Evolutionary conservation across 2,888 invertebrate species (phyloP), one percentile per base, ranked within the genome.

Genomic region (Drosophila ezoana): DNA sequence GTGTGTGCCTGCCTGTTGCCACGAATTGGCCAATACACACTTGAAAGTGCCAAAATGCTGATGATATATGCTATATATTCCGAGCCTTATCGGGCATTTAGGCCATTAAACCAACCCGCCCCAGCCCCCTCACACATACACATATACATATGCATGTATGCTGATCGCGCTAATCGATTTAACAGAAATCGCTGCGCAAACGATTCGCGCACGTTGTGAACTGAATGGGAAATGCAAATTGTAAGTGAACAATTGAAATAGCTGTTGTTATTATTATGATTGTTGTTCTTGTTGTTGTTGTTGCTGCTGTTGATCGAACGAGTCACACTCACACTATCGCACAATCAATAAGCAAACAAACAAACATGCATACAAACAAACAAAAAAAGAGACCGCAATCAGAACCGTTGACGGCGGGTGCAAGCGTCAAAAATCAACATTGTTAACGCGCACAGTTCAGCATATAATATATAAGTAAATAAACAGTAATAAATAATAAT

Each of bases 401-500:
- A 72, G 53, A 75, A 72, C 77, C 45, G 60, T 64, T 65, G 58
- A 54, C 43, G 28, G 35, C 63, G 56, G 58, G 68, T 66, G 79
- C 72, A 76, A 85, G 82, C 85, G 85, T 81, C 71, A 81, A 80
- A 78, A 72, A 82, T 78, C 66, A 86, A 78, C 78, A 80, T 67
- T 67, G 65, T 66, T 61, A 72, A 66, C 41, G 48, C 59, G 47
- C 44, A 61, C 67, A 57, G 66, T 68, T 66, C 68, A 67, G 53
- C 71, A 59, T 45, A 70, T 10, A 40, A 16, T 16, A 53, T 70
- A 75, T 72, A 69, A 57, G 43, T 69, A 80, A 80, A 80, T 82
- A 86, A 76, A 77, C 76, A 76, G 72, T 67, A 78, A 83, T 84
- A 87, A 87, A 83, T 83, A 84, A 87, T 81, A 87, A 87, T 81